Evolutionary conservation across 35 echinoderm and acorn worm species (phyloP).

Genomic region (Lytechinus variegatus): DNA sequence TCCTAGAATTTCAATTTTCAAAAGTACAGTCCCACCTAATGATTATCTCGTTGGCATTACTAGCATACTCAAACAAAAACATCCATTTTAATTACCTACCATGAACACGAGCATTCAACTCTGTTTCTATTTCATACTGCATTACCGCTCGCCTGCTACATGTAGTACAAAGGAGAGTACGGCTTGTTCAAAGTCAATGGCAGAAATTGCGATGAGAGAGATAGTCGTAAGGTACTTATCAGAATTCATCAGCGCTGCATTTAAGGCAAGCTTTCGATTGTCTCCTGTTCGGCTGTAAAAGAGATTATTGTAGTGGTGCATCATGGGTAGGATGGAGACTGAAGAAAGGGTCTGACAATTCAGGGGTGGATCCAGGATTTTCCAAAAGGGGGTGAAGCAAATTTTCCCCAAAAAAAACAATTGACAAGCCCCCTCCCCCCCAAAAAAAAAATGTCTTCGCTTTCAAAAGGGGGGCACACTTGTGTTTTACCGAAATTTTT

Average conservation of each 20-base stretch:
- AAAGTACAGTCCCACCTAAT: too few species aligned
- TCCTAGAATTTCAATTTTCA: too few species aligned
- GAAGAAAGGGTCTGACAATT: too few species aligned
- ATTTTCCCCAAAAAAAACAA: too few species aligned
- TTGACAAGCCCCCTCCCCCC: too few species aligned
- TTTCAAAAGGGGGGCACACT: too few species aligned
- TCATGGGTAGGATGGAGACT: background rate
- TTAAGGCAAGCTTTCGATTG: background rate
- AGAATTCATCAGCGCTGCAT: background rate
- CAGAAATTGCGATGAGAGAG: background rate
- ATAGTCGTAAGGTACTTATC: background rate
- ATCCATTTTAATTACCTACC: background rate
- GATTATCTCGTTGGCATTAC: too few species aligned
- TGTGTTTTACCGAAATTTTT: too few species aligned
- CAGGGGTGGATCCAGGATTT: too few species aligned
- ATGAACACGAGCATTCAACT: background rate
- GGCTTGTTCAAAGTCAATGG: background rate
- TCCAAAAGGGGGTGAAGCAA: too few species aligned
- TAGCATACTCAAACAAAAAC: too few species aligned
- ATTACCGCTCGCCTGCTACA: background rate
- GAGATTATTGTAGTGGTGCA: background rate
- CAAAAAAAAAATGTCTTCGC: too few species aligned
- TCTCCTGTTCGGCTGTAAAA: background rate
- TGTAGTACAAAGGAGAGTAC: background rate
- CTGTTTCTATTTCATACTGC: background rate